Conservation (phyloP, 2,888 invertebrate species). For the Protophormia terraenovae region DNA sequence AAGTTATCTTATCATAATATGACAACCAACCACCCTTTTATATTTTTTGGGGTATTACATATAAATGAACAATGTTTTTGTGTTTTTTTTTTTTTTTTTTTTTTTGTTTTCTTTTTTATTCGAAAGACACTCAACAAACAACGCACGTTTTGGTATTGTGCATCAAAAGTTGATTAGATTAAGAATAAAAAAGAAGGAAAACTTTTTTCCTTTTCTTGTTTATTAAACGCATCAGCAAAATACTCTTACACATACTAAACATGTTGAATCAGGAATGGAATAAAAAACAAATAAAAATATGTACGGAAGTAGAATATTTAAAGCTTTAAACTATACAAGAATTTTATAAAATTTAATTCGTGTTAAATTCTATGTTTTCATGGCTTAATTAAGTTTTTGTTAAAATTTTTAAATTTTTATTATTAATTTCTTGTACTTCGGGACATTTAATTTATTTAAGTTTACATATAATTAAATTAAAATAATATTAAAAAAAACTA, state of each 20-base stretch:
- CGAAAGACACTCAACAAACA: slow-evolving; percentile 43
- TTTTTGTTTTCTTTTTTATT: slow-evolving; percentile 2
- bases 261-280: slow-evolving; percentile 19
- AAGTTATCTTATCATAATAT: slow-evolving; percentile 46
- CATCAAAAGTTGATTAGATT: slow-evolving; percentile 63
- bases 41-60: slow-evolving; percentile 23
- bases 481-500: neutral
- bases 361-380: neutral
- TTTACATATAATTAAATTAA: neutral
- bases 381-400: neutral
- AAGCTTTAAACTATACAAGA: neutral
- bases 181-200: slow-evolving; percentile 35
- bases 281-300: neutral
- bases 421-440: too few species aligned
- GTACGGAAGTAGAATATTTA: slow-evolving; percentile 37
- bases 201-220: slow-evolving; percentile 37
- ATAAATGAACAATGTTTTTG: slow-evolving; percentile 32
- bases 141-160: slow-evolving; percentile 57
- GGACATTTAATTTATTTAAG: neutral
- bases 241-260: slow-evolving; percentile 24
- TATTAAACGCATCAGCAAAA: slow-evolving; percentile 56
- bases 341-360: neutral
- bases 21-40: slow-evolving; percentile 54
- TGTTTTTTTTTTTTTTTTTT: neutral
- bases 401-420: neutral